Conservation (phyloP, 2,888 invertebrate genomes). For the Phalera bucephala region DNA sequence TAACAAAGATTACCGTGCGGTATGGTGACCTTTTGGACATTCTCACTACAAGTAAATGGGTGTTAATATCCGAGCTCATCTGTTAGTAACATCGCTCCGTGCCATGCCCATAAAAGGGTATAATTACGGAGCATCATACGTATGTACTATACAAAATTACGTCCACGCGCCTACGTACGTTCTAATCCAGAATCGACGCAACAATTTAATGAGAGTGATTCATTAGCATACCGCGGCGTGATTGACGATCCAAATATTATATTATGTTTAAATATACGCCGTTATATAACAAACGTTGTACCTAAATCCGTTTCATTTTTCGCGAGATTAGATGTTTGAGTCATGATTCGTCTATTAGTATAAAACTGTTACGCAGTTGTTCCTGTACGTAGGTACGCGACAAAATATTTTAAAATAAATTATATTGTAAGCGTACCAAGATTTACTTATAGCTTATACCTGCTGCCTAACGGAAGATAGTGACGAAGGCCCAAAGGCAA, state of each 20-base stretch:
- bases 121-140: background rate
- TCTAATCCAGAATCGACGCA: conserved; percentile 14
- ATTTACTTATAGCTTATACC: no score
- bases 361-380: no score
- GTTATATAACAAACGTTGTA: background rate
- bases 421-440: no score
- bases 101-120: background rate
- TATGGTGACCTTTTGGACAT: no score
- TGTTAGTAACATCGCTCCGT: no score
- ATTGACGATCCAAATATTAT: conserved; percentile 37
- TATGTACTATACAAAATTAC: background rate
- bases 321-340: background rate
- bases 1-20: no score
- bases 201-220: conserved; percentile 30
- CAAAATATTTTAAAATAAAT: no score
- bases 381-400: no score
- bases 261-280: conserved; percentile 13
- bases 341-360: background rate
- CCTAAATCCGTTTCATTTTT: background rate
- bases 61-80: no score
- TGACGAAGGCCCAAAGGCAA: no score
- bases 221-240: conserved; percentile 33
- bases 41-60: no score
- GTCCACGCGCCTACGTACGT: conserved; percentile 1
- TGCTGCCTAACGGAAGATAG: no score